Evolutionary conservation across 2,888 invertebrate species (phyloP), one percentile per base, ranked within the genome.

Genomic region (Drosophila tanythrix): DNA sequence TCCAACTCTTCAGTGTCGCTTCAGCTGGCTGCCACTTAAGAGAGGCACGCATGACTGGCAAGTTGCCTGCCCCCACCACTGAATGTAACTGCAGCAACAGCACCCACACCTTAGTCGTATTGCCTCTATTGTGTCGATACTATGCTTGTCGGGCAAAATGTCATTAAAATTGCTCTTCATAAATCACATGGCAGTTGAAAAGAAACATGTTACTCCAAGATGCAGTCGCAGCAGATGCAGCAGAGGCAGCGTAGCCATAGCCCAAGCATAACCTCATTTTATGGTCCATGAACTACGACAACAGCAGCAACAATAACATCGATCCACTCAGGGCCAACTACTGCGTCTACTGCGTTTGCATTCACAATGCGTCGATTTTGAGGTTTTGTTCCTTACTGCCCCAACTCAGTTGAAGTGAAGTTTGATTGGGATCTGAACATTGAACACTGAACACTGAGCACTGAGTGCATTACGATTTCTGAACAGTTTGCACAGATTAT

Each of bases 111-210:
- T 25, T 46, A 25, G 15, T 25, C 8, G 46, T 46, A 25, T 25
- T 15, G 25, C 46, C 8, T 56, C 64, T 58, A 81, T 79, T 86
- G 85, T 87, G 80, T 84, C 89, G 86, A 81, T 82, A 79, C 76
- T 85, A 7, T 46, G 46, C 82, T 69, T 80, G 83, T 88, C 83
- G 75, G 81, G 76, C 27, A 38, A 90, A 91, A 91, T 91, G 90
- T 92, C 92, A 92, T 92, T 92, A 91, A 91, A 91, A 92, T 90
- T 88, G 91, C 88, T 89, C 91, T 90, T 91, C 92, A 92, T 92
- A 92, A 92, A 91, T 88, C 89, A 88, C 85, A 70, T 82, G 76
- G 58, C 60, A 79, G 79, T 50, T 76, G 59, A 79, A 81, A 77
- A 85, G 84, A 79, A 82, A 85, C 89, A 90, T 89, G 85, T 83